phyloP scores from a whole-genome alignment of 2,888 invertebrate species.

The Eumacrocentrus americanus region DNA sequence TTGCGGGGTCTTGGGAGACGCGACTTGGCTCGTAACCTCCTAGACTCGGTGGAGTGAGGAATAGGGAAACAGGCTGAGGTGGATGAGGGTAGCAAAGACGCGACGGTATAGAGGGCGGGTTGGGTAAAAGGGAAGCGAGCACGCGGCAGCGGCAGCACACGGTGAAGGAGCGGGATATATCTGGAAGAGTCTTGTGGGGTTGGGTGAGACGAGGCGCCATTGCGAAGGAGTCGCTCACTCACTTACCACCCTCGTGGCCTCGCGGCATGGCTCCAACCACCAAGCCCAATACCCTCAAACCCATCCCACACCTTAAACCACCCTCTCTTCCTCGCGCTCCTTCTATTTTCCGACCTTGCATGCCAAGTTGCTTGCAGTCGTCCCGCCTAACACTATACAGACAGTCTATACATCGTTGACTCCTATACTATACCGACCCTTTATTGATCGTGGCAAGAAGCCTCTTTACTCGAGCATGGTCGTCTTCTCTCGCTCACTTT shows the following conservation, averaged over 20 bases:
- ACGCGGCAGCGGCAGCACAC: constrained; percentile 25
- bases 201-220: constrained; percentile 30
- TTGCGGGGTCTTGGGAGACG: constrained; percentile 55
- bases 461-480: constrained; percentile 46
- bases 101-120: constrained; percentile 13
- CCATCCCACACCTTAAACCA: too few species aligned
- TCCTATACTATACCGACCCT: constrained; percentile 39
- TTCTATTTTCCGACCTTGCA: constrained; percentile 35
- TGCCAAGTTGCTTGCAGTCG: constrained; percentile 51
- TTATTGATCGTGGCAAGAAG: constrained; percentile 55
- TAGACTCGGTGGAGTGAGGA: constrained; percentile 42
- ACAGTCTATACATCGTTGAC: constrained; percentile 47
- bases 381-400: constrained; percentile 50
- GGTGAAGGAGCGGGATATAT: constrained; percentile 38
- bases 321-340: constrained; percentile 25
- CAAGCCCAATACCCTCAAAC: constrained; percentile 40
- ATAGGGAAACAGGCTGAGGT: constrained; percentile 44
- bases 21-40: constrained; percentile 54
- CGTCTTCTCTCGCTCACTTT: background rate
- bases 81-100: constrained; percentile 23
- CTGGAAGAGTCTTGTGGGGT: constrained; percentile 17
- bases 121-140: constrained; percentile 21
- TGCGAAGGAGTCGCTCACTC: constrained; percentile 53
- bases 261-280: constrained; percentile 43
- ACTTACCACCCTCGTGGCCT: constrained; percentile 51